Conservation (phyloP, 2,797 vertebrate species). For the Podarcis siculus region DNA sequence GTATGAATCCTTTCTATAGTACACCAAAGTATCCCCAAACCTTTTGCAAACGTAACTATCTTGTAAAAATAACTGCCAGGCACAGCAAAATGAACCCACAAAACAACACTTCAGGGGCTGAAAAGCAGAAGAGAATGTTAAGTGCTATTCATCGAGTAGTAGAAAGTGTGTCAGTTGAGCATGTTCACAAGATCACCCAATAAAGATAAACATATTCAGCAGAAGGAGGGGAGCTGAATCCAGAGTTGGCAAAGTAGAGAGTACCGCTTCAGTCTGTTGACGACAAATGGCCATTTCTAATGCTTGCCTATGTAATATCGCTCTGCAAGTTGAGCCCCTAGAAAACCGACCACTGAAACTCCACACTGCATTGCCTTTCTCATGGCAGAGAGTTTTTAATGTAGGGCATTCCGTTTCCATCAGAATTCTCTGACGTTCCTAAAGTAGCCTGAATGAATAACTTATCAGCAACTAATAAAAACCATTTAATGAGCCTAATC, state of each 20-base stretch:
- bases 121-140: not conserved
- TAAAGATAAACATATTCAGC: not conserved
- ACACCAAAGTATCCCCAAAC: not conserved
- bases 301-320: too few relatives aligned
- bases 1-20: not conserved
- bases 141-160: not conserved
- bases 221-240: not conserved
- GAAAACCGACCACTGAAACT: not conserved
- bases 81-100: not conserved
- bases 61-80: conserved; percentile 4
- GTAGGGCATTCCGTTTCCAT: not conserved
- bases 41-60: not conserved
- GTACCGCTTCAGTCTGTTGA: not conserved
- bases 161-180: not conserved
- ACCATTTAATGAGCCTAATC: not conserved
- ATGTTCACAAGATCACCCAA: not conserved
- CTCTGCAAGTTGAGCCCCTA: not conserved
- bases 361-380: not conserved
- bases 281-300: not conserved
- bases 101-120: not conserved
- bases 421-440: too few relatives aligned
- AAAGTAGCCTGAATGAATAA: too few relatives aligned
- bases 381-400: not conserved
- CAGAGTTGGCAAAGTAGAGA: not conserved
- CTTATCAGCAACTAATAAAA: too few relatives aligned